Base-by-base conservation (phyloP, 2,113 vertebrate genomes). In the Sebastes fasciatus region DNA sequence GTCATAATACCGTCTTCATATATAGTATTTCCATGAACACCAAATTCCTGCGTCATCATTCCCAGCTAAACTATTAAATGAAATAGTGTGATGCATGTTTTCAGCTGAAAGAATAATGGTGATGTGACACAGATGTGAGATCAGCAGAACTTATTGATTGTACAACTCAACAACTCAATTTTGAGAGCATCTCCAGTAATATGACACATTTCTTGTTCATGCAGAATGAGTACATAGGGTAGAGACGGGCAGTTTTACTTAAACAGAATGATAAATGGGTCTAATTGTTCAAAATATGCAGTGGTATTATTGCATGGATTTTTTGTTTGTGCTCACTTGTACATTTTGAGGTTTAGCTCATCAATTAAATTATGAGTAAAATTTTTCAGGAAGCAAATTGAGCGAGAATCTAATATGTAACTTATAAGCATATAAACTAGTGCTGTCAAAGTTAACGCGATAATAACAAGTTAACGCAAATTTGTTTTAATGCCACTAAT, bases 111-210 rank as follows among this genome's bases (percentile, higher is more conserved):
- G 34, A 63, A n/a, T 65, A 69, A 65, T 16, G 40, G 48, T 49
- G 60, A 70, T 51, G 70, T 60, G 61, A 72, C 43, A 62, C 55
- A 23, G 54, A 57, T 34, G 58, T 74, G 62, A 74, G 63, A 74
- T 80, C 62, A 80, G 72, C 66, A 48, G 16, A 74, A 71, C 5
- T 14, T 17, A 40, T 43, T 52, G 26, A 40, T 60, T 42, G 43
- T 9, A 57, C 48, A 42, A 34, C 26, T 34, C 23, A 74, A 21
- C 54, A 64, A 2, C 23, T 66, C 23, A 9, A 1, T 26, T 78
- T 43, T 40, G 12, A 51, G 16, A 74, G 76, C 68, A 34, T 65
- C 23, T 45, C 45, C 19, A n/a, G 79, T 83, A 73, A 82, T 52
- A 40, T 49, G 62, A 77, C 52, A 68, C 74, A 62, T 55, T 70